Evolutionary conservation across 1,140 invertebrate species (phyloP), one percentile per base, ranked within the genome.

Genomic region (Asobara japonica): DNA sequence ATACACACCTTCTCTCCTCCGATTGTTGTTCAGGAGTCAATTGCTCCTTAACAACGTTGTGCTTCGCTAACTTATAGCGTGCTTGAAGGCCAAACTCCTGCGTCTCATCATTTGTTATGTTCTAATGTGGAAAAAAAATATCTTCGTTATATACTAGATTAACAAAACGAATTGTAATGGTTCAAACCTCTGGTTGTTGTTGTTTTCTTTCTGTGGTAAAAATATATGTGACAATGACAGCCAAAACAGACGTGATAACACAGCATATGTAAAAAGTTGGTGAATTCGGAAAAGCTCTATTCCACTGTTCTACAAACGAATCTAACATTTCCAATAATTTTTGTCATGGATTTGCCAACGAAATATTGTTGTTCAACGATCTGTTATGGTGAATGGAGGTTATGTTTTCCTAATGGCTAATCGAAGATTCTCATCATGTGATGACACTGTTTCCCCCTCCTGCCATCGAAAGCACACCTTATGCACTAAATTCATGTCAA

Each of bases 271-370:
- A 73, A 65, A 74, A 78, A 48, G 65, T 64, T 13, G 77, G 62
- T 45, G 76, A 71, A 74, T 76, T 76, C 10, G 73, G 67, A 62
- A 65, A 74, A 68, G 69, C 67, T 45, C 74, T 70, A 13, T 65
- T 70, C 22, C 74, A 64, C 66, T 71, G 51, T 33, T 73, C 67
- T 13, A 70, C 16, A 61, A 73, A 73, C n/a, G 62, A 36, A 65
- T 68, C 30, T 18, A 76, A 25, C 75, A 74, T 76, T 16, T 74
- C 61, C n/a, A 41, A 51, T 27, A 48, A 18, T 38, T 66, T 18
- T 31, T 33, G 10, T 20, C 30, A 65, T 33, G 3, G 33, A 31
- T 65, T 61, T 61, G 27, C 20, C 11, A 56, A 22, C 51, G n/a
- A 20, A 51, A 56, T 25, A 13, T 29, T 64, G 33, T 64, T 64